Percentiles rank a stretch among this genome's conserved stretches.
These are phyloP conservation scores for Prinia subflava DNA, from an alignment of 2,113 vertebrate genomes.

Conservation along the genomic window DNA sequence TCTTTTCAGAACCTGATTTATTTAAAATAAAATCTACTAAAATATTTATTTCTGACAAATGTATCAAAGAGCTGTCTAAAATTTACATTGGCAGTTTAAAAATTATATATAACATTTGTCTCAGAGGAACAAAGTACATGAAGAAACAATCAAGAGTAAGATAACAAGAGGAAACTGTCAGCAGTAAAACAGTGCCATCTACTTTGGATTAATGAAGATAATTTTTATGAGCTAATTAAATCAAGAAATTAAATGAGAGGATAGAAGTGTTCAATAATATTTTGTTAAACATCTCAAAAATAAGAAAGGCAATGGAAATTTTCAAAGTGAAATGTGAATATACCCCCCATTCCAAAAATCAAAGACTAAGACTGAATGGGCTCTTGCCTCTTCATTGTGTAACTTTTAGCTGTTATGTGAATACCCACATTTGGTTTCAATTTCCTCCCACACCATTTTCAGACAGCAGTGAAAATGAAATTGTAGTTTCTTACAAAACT, in stretches of 20 bases:
- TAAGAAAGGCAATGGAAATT: not conserved
- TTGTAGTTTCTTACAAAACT: not conserved
- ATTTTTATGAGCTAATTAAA: not conserved
- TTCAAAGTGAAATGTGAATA: not conserved
- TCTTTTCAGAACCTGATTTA: not conserved
- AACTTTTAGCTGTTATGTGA: not conserved
- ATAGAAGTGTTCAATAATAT: not conserved
- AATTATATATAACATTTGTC: not conserved
- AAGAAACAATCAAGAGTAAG: not conserved
- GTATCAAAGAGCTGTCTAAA: not conserved
- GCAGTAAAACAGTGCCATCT: not conserved
- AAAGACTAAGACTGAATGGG: not conserved
- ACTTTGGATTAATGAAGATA: not conserved
- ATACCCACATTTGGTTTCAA: not conserved
- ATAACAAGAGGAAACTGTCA: not conserved
- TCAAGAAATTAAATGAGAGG: not conserved
- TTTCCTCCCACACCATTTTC: not conserved
- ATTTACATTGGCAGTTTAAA: not conserved
- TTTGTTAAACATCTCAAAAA: not conserved
- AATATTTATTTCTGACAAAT: not conserved
- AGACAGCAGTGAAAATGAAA: not conserved
- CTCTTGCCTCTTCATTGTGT: not conserved
- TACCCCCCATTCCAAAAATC: accelerated
- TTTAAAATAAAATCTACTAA: not conserved
- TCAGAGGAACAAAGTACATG: not conserved